phyloP scores from a whole-genome alignment of 2,888 invertebrate species.

The Hermaeophaga mercurialis region DNA sequence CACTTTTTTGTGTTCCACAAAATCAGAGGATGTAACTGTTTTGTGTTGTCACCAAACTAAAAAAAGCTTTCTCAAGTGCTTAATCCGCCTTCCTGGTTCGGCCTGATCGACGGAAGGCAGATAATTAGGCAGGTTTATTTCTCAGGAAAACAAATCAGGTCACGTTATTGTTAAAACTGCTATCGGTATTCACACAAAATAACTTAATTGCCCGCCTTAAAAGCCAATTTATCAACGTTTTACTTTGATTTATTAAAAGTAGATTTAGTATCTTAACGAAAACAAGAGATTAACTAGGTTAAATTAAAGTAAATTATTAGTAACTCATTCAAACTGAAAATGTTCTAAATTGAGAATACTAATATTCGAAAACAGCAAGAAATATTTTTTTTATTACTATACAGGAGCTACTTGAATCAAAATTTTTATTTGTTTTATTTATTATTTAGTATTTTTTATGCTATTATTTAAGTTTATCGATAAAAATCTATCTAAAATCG shows the following conservation, averaged over 20 bases:
- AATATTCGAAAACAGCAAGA: too few species aligned
- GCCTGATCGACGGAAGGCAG: slow-evolving; percentile 32
- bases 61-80: slow-evolving; percentile 39
- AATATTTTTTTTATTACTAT: too few species aligned
- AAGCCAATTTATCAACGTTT: slow-evolving; percentile 12
- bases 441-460: not conserved
- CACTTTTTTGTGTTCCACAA: too few species aligned
- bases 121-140: slow-evolving; percentile 35
- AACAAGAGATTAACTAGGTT: too few species aligned
- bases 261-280: too few species aligned
- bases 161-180: slow-evolving; percentile 22
- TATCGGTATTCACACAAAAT: slow-evolving; percentile 20
- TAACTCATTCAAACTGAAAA: too few species aligned
- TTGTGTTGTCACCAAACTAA: slow-evolving; percentile 35
- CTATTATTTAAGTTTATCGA: not conserved
- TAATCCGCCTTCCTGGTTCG: slow-evolving; percentile 40
- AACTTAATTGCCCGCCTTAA: slow-evolving; percentile 11
- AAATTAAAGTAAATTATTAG: too few species aligned
- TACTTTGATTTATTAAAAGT: not conserved
- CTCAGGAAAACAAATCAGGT: slow-evolving; percentile 29
- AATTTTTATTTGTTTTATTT: too few species aligned
- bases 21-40: slow-evolving; percentile 21
- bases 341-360: too few species aligned
- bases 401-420: too few species aligned
- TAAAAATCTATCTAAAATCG: too few species aligned